phyloP scores from a whole-genome alignment of 64 coral and sea anemone genomes.

The Porites lutea region DNA sequence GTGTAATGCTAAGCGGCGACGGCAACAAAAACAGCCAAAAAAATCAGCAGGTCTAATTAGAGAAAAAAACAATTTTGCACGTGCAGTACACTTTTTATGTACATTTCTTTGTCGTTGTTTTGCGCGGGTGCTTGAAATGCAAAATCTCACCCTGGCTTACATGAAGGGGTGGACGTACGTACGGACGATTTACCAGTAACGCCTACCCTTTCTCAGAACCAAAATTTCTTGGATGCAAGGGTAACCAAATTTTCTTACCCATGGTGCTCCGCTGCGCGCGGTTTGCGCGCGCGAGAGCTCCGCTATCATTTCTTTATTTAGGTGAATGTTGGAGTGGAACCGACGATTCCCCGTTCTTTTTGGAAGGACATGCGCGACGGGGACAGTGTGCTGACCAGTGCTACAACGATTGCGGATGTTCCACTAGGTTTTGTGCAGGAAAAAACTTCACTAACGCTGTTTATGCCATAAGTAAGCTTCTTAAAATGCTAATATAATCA shows the following conservation, averaged over 20 bases:
- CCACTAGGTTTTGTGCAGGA: conserved; percentile 9
- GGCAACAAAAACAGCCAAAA: too few relatives aligned
- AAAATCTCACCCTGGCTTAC: too few relatives aligned
- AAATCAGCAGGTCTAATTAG: too few relatives aligned
- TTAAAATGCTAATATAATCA: neutral
- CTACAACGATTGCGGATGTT: neutral
- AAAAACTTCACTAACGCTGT: conserved; percentile 28
- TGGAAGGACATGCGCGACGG: neutral
- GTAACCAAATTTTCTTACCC: too few relatives aligned
- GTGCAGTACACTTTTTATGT: too few relatives aligned
- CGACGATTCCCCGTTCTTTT: neutral
- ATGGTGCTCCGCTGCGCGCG: too few relatives aligned
- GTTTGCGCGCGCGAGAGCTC: neutral
- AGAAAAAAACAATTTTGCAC: too few relatives aligned
- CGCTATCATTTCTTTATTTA: neutral
- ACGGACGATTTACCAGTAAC: too few relatives aligned
- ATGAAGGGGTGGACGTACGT: too few relatives aligned
- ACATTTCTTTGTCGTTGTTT: too few relatives aligned
- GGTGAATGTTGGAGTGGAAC: conserved; percentile 20
- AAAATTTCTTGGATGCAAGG: neutral
- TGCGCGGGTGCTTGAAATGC: too few relatives aligned
- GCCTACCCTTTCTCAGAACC: neutral
- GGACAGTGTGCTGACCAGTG: neutral
- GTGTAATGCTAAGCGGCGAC: too few relatives aligned
- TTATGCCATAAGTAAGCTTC: neutral